Percentiles rank a stretch among this genome's conserved stretches.
Conservation (phyloP, 2,113 vertebrate species). For the Pelecanoides urinatrix region DNA sequence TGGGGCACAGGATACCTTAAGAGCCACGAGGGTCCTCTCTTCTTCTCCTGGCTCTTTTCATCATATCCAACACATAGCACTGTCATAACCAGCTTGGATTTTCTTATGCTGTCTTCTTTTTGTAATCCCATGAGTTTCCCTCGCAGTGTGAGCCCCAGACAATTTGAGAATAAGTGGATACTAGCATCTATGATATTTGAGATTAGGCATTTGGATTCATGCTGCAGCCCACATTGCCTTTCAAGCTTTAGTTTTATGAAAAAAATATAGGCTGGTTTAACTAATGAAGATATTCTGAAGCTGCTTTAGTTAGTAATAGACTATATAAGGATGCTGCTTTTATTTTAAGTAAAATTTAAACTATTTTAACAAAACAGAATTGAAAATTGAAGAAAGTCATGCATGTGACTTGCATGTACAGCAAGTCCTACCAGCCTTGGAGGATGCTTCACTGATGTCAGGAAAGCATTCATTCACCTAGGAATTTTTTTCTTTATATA, state of each 20-base stretch:
- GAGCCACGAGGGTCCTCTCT: neutral
- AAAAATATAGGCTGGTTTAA: neutral
- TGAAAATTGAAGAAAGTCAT: neutral
- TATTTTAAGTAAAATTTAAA: neutral
- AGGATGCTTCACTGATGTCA: neutral
- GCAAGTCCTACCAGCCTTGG: neutral
- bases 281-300: neutral
- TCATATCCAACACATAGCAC: no score
- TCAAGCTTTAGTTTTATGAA: neutral
- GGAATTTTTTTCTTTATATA: neutral
- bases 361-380: neutral
- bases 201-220: neutral
- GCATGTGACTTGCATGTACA: neutral
- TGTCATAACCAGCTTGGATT: neutral
- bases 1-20: no score
- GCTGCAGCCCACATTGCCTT: neutral
- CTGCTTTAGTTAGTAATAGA: neutral
- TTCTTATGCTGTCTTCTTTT: neutral
- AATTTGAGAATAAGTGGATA: neutral
- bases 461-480: neutral
- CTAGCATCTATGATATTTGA: neutral
- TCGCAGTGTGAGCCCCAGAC: neutral
- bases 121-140: neutral
- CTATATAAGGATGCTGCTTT: neutral
- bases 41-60: neutral